Evolutionary conservation across 1,140 invertebrate species (phyloP), one percentile per base, ranked within the genome.

Genomic region (Trachelipus rathkii): DNA sequence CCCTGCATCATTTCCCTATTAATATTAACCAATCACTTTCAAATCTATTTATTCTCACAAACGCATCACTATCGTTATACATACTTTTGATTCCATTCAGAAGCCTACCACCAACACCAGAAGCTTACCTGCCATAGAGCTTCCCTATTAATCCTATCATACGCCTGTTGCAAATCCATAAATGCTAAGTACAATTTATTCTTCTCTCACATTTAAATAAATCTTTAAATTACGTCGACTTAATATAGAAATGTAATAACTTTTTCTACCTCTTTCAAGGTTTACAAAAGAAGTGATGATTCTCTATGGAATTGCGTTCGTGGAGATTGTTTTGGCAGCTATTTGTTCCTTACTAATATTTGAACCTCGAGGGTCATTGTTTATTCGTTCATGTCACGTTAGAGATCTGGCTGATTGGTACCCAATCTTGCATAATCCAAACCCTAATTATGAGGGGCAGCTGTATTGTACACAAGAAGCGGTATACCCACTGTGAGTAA

Each of bases 381-480:
- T 85, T 9, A 86, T 98, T 5, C 88, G 88, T 81, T 92, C 93
- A 0, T 98, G 96, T 83, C 88, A 87, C 72, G 91, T 92, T 0
- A 87, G 89, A 46, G 89, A 89, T 21, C 85, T 98, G 7, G 91
- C 94, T 0, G 96, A 99, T 85, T 98, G 96, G 96, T 98, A 98
- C 84, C 97, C 96, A 0, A 84, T 98, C 75, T 87, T 98, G 23
- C 93, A 96, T 79, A 98, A 98, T 87, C 97, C 96, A 33, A 91
- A 89, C 81, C 94, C 95, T 9, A 93, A 96, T 84, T 98, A 97
- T 86, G 92, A 93, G 81, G 88, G 91, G 72, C 92, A 90, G 73
- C 85, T 98, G 21, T 90, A 96, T 85, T 99, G 96, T 85, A 96
- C 96, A 0, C 95, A 98, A 83, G 96, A 98, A 87, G 94, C 95